Evolutionary conservation across 2,888 invertebrate genomes (phyloP).

Genomic region (Sminthurides aquaticus): DNA sequence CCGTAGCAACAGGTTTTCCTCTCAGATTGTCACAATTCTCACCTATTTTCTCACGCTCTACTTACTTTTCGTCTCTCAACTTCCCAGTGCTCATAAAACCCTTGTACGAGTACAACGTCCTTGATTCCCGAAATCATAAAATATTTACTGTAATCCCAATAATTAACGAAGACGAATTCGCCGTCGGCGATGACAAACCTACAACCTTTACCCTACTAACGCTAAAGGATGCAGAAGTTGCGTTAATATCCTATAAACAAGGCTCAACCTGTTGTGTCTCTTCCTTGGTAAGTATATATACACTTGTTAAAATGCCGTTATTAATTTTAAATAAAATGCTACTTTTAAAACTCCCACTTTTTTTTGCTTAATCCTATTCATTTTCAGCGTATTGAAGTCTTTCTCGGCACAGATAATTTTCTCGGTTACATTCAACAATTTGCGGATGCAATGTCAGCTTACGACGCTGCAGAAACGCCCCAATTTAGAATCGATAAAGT

Average conservation of each 20-base stretch:
- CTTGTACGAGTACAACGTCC: constrained; percentile 12
- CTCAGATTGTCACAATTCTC: no score
- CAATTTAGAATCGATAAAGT: not conserved
- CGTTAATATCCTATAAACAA: not conserved
- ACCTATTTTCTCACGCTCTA: no score
- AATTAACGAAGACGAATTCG: not conserved
- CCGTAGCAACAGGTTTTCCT: no score
- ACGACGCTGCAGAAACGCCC: not conserved
- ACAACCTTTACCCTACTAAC: constrained; percentile 7
- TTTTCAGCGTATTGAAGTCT: not conserved
- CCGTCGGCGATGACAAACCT: constrained; percentile 4
- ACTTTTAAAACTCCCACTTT: no score
- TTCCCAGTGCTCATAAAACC: constrained; percentile 7
- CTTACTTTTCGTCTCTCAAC: no score
- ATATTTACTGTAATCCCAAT: not conserved
- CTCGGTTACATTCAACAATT: not conserved
- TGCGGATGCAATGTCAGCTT: not conserved
- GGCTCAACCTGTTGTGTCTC: no score
- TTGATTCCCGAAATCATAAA: not conserved
- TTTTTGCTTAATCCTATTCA: no score
- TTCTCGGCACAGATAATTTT: not conserved
- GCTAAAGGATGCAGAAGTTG: not conserved
- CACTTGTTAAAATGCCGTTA: no score
- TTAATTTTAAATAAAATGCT: no score
- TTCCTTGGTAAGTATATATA: no score